Conservation (phyloP, 2,797 vertebrate species). For the Oryzias dopingdopingensis region DNA sequence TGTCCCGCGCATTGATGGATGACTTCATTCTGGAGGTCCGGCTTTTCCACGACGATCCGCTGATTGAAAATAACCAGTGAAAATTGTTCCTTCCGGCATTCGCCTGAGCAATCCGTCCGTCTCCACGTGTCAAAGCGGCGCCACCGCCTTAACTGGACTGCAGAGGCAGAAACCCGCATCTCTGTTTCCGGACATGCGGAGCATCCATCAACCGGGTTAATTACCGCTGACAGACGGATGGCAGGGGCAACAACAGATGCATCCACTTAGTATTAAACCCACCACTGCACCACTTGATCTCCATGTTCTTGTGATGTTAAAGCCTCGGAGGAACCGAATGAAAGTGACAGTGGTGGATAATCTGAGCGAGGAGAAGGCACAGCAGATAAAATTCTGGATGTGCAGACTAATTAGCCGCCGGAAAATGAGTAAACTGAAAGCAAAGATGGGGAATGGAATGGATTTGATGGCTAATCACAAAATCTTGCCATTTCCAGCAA, state of each 20-base stretch:
- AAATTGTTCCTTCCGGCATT: constrained; percentile 32
- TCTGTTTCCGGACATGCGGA: constrained; percentile 20
- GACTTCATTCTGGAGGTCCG: constrained; percentile 1
- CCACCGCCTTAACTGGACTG: not conserved
- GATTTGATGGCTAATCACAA: constrained; percentile 46
- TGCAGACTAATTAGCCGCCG: constrained; percentile 43
- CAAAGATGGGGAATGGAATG: constrained; percentile 38
- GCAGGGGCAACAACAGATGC: constrained; percentile 45
- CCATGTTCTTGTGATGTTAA: constrained; percentile 39
- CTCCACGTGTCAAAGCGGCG: constrained; percentile 21
- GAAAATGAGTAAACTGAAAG: constrained; percentile 35
- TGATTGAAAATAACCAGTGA: constrained; percentile 18
- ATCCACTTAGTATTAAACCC: constrained; percentile 46
- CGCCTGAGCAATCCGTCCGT: constrained; percentile 32
- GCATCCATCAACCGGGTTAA: constrained; percentile 33
- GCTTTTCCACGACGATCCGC: constrained; percentile 12
- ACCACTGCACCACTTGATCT: constrained; percentile 39
- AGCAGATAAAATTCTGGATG: constrained; percentile 33
- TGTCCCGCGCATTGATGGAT: not conserved
- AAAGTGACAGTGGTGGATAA: constrained; percentile 41
- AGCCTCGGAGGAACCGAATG: constrained; percentile 31
- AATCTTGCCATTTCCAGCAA: constrained; percentile 43
- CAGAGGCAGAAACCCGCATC: constrained; percentile 19
- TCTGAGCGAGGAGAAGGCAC: constrained; percentile 11
- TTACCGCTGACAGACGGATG: constrained; percentile 46